Base-by-base conservation (phyloP, 2,113 vertebrate genomes). In the Brachyhypopomus occidentalis region DNA sequence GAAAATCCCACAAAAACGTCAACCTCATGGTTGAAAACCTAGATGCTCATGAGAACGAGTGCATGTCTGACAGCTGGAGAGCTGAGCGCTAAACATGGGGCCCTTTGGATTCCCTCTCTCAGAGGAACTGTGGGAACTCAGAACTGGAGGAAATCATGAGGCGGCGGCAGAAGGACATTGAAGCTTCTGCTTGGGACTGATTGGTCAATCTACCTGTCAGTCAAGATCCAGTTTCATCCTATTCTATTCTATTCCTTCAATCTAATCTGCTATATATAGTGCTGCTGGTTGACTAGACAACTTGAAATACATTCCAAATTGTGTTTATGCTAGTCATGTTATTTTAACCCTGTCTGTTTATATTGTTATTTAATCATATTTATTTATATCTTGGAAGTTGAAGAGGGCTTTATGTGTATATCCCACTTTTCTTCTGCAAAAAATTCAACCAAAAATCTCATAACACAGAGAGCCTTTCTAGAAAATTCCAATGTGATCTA, bases 71-170 rank as follows among this genome's bases (percentile, higher is more conserved):
- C 25, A 14, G 17, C 2, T 27, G 30, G 14, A 48, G 67, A 20
- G 27, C 6, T 16, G 72, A 19, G 74, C 22, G 14, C 27, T 38
- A 70, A 66, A 66, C 41, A 3, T 36, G 30, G 30, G 2, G 30
- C 19, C 60, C 20, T 59, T 20, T 69, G 25, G 72, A 56, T 55
- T 67, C 36, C 8, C 14, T 72, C 36, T 75, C 62, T 72, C 73
- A 86, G 85, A 82, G 30, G 70, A 79, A 62, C 75, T 66, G 20
- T 22, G 83, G 83, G 5, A 79, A 77, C 64, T 77, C 85, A 0
- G 85, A 86, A 27, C 83, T 86, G 11, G 76, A 86, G 77, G 85
- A 82, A 78, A 75, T 86, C 83, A 86, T 84, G 85, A 84, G 59
- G 74, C 59, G 80, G 4, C 62, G 85, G 22, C 85, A 86, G 83